Percentiles rank a stretch among this genome's conserved stretches.
These are phyloP conservation scores for Oscheius sp. DNA, from an alignment of 2,888 invertebrate genomes.

Conservation along the genomic window DNA sequence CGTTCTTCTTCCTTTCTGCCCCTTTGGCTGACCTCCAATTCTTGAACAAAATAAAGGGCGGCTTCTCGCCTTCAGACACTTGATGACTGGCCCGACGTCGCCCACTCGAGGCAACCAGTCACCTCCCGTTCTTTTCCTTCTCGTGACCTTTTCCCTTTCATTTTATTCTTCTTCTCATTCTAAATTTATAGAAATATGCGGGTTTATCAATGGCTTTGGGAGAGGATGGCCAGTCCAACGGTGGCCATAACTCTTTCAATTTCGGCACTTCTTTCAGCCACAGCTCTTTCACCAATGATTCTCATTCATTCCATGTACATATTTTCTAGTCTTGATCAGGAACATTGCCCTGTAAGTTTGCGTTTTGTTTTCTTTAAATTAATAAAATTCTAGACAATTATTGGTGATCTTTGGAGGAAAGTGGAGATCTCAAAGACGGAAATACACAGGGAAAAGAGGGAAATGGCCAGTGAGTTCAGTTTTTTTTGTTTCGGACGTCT, in stretches of 20 bases:
- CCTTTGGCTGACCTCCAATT: too few relatives aligned
- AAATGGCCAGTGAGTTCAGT: slow-evolving; percentile 31
- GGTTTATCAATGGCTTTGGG: slow-evolving; percentile 34
- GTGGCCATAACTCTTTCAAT: slow-evolving; percentile 45
- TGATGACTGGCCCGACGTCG: too few relatives aligned
- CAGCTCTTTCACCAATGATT: slow-evolving; percentile 44
- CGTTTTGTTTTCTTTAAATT: too few relatives aligned
- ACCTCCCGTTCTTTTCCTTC: background rate
- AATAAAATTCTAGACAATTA: slow-evolving; percentile 21
- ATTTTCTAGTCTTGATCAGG: slow-evolving; percentile 31
- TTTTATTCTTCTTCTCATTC: background rate
- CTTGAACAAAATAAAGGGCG: too few relatives aligned
- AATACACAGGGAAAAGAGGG: slow-evolving; percentile 40
- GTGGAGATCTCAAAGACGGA: slow-evolving; percentile 42
- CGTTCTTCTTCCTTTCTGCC: too few relatives aligned
- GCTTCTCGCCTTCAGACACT: too few relatives aligned
- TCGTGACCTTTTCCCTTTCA: slow-evolving; percentile 22
- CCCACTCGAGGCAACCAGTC: background rate
- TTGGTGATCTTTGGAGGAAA: slow-evolving; percentile 41
- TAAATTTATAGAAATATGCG: slow-evolving; percentile 9
- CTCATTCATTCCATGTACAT: slow-evolving; percentile 37
- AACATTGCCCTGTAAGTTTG: slow-evolving; percentile 45
- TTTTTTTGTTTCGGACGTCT: background rate
- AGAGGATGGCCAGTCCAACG: slow-evolving; percentile 37
- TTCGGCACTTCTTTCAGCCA: slow-evolving; percentile 44